Base-by-base conservation (phyloP, 1,140 invertebrate species). In the Bombus terrestris region DNA sequence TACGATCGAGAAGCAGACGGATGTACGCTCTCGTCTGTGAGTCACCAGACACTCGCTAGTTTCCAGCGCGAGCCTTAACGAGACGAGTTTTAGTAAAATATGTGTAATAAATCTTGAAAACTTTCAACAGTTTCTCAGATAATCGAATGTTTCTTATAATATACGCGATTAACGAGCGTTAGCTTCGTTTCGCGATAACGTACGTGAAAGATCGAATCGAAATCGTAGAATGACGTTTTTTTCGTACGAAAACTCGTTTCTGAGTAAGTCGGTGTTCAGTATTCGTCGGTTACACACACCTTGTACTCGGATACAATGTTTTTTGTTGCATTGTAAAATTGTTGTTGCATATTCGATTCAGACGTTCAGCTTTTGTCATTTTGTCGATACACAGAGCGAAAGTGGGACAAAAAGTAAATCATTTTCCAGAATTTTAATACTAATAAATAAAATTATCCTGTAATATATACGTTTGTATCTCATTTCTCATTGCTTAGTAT, bases 251-350 rank as follows among this genome's bases (percentile, higher is more conserved):
- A 8, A 28, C 6, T 28, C 25, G 25, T 59, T 12, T 59, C 57
- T 2, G 3, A n/a, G 28, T 28, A n/a, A 13, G 12, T 28, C 57
- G 3, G 3, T 28, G 10, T n/a, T n/a, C 10, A 0, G 28, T 3
- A n/a, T n/a, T 62, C 28, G 10, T 62, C 10, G 12, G 28, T 1
- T 13, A n/a, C 10, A 28, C 28, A 3, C 28, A 28, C 47, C 5
- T 18, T 53, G 47, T 18, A 0, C 57, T 28, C 3, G 25, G 4
- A 1, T 28, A 28, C 28, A n/a, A 47, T 4, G 32, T 32, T 32
- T 0, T 32, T 32, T 32, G 32, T 32, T 32, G 32, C 32, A 32
- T 32, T 32, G 32, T 32, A 32, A 2, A 62, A n/a, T 62, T 62
- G 12, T 13, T n/a, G 1, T 13, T 0, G 28, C 59, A 4, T 22